These are phyloP conservation scores for Suncus etruscus DNA, from an alignment of 2,113 vertebrate genomes.

Conservation along the genomic window DNA sequence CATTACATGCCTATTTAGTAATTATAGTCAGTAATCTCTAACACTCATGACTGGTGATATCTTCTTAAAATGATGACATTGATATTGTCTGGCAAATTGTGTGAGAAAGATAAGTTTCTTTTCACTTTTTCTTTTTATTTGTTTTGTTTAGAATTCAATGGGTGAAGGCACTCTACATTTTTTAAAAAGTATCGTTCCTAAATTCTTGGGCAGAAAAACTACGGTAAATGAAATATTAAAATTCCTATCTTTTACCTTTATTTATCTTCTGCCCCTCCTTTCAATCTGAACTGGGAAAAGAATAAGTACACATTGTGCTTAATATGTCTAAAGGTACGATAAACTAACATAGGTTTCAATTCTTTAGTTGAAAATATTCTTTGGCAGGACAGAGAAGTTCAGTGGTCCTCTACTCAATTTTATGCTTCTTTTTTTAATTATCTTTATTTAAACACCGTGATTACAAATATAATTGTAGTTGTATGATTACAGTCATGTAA, in stretches of 20 bases:
- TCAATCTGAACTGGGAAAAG: conserved; percentile 55
- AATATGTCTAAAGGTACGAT: neutral
- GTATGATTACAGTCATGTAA: too few relatives aligned
- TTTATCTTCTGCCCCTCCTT: neutral
- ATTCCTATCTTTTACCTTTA: neutral
- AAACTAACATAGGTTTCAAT: neutral
- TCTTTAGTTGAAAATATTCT: neutral
- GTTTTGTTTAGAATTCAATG: neutral
- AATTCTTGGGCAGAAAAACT: conserved; percentile 57
- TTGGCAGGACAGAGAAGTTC: neutral
- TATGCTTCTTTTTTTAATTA: conserved; percentile 36
- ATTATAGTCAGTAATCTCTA: conserved; percentile 79
- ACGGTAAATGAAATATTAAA: conserved; percentile 62
- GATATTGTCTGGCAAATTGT: conserved; percentile 64
- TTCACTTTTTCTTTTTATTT: conserved; percentile 44
- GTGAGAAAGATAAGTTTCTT: conserved; percentile 61
- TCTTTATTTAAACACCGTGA: too few relatives aligned
- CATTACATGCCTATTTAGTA: conserved; percentile 76
- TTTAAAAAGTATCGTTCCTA: conserved; percentile 47
- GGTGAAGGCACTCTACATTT: conserved; percentile 38
- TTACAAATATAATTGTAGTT: too few relatives aligned
- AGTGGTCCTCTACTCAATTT: conserved; percentile 34
- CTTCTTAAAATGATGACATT: conserved; percentile 68
- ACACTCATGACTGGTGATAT: conserved; percentile 54
- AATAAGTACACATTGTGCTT: conserved; percentile 33